phyloP scores from a whole-genome alignment of 2,113 vertebrate genomes.

The Platichthys stellatus region DNA sequence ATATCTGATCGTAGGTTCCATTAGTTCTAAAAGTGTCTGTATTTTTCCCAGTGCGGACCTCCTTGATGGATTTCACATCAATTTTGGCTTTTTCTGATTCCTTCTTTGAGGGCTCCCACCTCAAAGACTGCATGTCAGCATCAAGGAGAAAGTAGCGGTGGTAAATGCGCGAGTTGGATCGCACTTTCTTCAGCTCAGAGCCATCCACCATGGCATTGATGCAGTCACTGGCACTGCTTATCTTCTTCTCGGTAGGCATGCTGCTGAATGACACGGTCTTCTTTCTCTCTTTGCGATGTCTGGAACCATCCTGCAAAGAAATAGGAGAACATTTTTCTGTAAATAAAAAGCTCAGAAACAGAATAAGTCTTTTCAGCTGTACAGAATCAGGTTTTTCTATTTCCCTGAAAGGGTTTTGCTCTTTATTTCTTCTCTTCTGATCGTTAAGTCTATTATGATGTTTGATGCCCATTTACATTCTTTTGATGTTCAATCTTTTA shows the following conservation, averaged over 20 bases:
- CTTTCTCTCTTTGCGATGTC: constrained; percentile 93
- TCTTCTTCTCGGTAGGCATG: constrained; percentile 98
- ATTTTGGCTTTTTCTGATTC: constrained; percentile 98
- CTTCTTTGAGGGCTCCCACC: constrained; percentile 98
- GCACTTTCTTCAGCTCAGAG: constrained; percentile 93
- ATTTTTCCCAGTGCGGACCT: constrained; percentile 96
- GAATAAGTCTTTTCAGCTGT: neutral
- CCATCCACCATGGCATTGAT: constrained; percentile 96
- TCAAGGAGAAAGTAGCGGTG: constrained; percentile 94
- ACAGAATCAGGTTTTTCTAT: neutral
- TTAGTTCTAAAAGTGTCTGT: constrained; percentile 98
- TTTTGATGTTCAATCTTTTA: neutral
- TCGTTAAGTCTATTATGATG: neutral
- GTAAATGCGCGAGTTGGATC: constrained; percentile 95
- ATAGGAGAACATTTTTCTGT: constrained; percentile 1
- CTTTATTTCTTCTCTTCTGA: neutral
- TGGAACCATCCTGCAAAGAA: constrained; percentile 89
- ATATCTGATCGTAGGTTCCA: constrained; percentile 97
- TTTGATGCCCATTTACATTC: neutral
- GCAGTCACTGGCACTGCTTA: constrained; percentile 95
- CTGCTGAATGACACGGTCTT: constrained; percentile 98
- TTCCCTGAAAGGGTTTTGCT: neutral
- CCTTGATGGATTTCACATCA: constrained; percentile 95
- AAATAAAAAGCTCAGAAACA: neutral
- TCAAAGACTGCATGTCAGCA: constrained; percentile 95